Conservation (phyloP, 2,113 vertebrate species). For the Thamnophis sirtalis region DNA sequence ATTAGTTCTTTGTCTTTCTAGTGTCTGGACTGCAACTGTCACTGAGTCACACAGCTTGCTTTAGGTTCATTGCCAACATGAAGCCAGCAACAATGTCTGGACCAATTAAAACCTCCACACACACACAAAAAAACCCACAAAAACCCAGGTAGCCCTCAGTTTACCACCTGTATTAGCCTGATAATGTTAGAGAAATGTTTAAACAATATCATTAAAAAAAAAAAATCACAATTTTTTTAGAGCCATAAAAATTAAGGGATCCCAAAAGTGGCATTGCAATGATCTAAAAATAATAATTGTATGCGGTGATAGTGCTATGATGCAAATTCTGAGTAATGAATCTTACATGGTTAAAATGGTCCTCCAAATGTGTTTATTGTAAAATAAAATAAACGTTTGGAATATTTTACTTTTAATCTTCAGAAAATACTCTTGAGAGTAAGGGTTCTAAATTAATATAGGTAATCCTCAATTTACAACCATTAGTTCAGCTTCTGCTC, state of each 20-base stretch:
- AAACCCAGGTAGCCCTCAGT: conserved; percentile 64
- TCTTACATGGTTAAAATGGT: not conserved
- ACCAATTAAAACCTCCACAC: conserved; percentile 40
- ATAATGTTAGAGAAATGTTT: conserved; percentile 5
- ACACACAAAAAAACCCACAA: too few species aligned
- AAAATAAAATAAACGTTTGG: conserved; percentile 14
- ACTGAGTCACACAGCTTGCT: conserved; percentile 74
- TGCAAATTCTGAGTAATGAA: not conserved
- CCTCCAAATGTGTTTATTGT: conserved; percentile 18
- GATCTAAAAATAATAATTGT: conserved; percentile 11
- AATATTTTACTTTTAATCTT: not conserved
- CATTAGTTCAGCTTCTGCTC: too few species aligned
- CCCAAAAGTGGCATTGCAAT: not conserved
- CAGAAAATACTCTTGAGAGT: not conserved
- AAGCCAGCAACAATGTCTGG: conserved; percentile 72
- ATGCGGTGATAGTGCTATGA: not conserved
- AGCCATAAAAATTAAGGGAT: conserved; percentile 13
- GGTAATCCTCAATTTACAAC: not conserved
- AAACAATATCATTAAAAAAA: not conserved
- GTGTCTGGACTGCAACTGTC: conserved; percentile 71
- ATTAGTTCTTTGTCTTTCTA: conserved; percentile 69
- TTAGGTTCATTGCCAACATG: conserved; percentile 66
- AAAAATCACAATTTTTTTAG: conserved; percentile 3
- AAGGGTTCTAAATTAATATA: not conserved
- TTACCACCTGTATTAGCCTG: conserved; percentile 9